A percentile compares a stretch with the other conserved stretches of the same genome.
Conservation (phyloP, 2,797 vertebrate genomes). For the Smutsia gigantea region DNA sequence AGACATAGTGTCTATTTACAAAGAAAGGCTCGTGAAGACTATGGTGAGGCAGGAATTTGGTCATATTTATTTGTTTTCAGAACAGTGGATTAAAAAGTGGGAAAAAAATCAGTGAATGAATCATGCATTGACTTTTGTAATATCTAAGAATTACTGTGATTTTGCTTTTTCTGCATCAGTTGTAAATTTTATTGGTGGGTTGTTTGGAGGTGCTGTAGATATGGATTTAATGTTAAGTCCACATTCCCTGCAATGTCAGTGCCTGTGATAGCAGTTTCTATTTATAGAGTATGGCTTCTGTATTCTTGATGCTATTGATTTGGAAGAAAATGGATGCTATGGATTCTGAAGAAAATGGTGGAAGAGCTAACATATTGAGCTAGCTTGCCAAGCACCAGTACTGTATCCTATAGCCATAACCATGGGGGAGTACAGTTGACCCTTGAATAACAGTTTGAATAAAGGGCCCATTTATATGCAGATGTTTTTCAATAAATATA, state of each 20-base stretch:
- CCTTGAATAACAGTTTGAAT: no score
- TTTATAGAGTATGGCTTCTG: slow-evolving; percentile 7
- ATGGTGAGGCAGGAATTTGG: not conserved
- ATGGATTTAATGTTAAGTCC: not conserved
- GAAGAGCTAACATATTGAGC: not conserved
- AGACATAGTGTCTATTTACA: not conserved
- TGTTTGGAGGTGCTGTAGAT: not conserved
- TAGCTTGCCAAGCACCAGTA: not conserved
- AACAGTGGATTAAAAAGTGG: not conserved
- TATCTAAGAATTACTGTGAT: slow-evolving; percentile 3
- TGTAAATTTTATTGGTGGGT: not conserved
- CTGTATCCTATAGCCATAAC: not conserved
- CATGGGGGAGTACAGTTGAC: no score
- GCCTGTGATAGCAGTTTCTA: not conserved
- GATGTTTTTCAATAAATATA: no score
- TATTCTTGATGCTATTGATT: not conserved
- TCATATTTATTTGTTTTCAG: slow-evolving; percentile 26
- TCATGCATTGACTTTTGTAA: not conserved
- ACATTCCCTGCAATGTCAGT: not conserved
- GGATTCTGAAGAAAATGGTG: not conserved
- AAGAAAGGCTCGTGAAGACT: not conserved
- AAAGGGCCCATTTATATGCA: no score
- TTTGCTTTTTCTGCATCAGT: slow-evolving; percentile 27
- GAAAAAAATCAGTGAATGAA: not conserved
- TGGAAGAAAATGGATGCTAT: not conserved